phyloP scores from a whole-genome alignment of 1,140 invertebrate species.

The Globodera ellingtonae region DNA sequence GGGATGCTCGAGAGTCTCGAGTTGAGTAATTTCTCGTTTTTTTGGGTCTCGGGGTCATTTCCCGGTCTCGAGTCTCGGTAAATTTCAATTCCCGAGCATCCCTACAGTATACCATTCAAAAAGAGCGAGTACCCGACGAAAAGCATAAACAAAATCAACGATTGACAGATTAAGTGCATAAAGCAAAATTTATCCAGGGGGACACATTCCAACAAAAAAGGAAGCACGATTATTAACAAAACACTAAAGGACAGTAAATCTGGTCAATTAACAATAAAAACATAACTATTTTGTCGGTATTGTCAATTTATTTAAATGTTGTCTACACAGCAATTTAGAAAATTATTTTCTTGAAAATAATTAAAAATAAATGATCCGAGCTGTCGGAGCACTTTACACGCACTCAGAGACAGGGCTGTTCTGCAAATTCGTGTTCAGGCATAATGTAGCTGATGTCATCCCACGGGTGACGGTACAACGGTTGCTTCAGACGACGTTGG shows the following conservation, averaged over 20 bases:
- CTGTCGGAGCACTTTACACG: background rate
- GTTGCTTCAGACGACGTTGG: slow-evolving; percentile 96
- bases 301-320: background rate
- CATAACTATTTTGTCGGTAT: background rate
- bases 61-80: too few species aligned
- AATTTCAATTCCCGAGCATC: too few species aligned
- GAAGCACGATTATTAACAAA: background rate
- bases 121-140: too few species aligned
- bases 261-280: background rate
- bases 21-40: too few species aligned
- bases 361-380: background rate
- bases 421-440: slow-evolving; percentile 71
- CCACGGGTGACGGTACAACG: slow-evolving; percentile 98
- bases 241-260: background rate
- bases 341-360: background rate
- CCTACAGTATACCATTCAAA: too few species aligned
- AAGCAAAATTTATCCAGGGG: background rate
- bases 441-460: slow-evolving; percentile 99
- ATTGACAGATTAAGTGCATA: background rate
- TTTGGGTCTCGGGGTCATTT: too few species aligned
- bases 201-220: background rate
- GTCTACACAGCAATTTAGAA: background rate
- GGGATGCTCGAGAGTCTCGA: too few species aligned
- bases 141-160: too few species aligned
- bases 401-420: slow-evolving; percentile 28